These are phyloP conservation scores for Cloeon dipterum DNA, from an alignment of 2,888 invertebrate genomes.

Conservation along the genomic window DNA sequence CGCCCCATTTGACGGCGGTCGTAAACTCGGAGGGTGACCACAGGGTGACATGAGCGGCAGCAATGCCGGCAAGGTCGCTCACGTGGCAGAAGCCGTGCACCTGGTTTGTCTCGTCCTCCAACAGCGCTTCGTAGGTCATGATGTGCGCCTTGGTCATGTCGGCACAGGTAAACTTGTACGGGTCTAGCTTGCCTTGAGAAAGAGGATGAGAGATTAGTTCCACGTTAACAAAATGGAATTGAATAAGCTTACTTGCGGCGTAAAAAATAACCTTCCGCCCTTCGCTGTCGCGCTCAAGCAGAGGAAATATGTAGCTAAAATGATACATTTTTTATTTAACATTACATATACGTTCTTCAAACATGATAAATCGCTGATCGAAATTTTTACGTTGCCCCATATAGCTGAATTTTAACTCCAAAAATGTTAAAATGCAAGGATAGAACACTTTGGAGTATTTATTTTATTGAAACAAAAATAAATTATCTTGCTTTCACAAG, in stretches of 20 bases:
- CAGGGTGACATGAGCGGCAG: conserved; percentile 48
- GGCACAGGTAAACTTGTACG: conserved; percentile 47
- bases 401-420: background rate
- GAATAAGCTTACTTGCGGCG: conserved; percentile 36
- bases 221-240: background rate
- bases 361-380: background rate
- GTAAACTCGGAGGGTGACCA: conserved; percentile 44
- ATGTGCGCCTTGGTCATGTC: conserved; percentile 59
- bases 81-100: conserved; percentile 56
- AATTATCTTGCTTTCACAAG: too few species aligned
- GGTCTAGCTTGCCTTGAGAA: conserved; percentile 60
- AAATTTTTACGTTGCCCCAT: too few species aligned
- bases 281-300: conserved; percentile 47
- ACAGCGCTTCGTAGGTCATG: conserved; percentile 49
- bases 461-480: too few species aligned
- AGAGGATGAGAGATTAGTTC: too few species aligned
- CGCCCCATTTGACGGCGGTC: conserved; percentile 39
- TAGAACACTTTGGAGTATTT: too few species aligned
- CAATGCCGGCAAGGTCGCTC: conserved; percentile 49
- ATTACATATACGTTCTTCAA: too few species aligned
- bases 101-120: conserved; percentile 65
- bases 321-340: too few species aligned
- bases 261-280: conserved; percentile 55
- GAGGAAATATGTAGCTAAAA: conserved; percentile 50
- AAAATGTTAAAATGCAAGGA: too few species aligned